Evolutionary conservation across 2,797 vertebrate species (phyloP).

Genomic region (Gambelia wislizenii): DNA sequence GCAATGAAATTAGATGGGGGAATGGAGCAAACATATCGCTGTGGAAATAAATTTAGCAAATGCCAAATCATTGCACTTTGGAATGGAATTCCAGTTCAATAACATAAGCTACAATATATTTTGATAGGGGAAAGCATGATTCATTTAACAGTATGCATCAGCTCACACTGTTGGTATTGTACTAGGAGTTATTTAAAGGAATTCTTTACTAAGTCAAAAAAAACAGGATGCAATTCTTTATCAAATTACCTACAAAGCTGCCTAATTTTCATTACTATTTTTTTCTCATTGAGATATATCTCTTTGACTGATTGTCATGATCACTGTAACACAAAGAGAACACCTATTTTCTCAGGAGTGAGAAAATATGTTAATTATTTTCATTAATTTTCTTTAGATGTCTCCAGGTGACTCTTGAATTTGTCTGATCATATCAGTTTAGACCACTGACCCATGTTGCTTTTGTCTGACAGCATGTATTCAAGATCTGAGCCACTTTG

Average conservation of each 20-base stretch:
- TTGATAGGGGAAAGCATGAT: neutral
- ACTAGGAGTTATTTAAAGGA: neutral
- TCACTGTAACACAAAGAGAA: neutral
- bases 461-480: neutral
- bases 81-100: neutral
- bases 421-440: neutral
- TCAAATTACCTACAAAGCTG: neutral
- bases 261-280: neutral
- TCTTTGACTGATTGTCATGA: neutral
- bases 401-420: neutral
- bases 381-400: neutral
- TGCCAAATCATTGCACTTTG: neutral
- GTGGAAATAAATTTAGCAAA: constrained; percentile 28
- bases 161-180: neutral
- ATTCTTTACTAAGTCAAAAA: neutral
- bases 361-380: neutral
- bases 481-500: too few species aligned
- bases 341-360: neutral
- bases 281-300: neutral
- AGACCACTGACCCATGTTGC: neutral
- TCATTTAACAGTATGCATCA: constrained; percentile 24
- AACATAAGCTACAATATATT: neutral
- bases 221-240: neutral
- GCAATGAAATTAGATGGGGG: neutral
- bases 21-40: constrained; percentile 3